phyloP scores from a whole-genome alignment of 2,113 vertebrate genomes.

The Sphyrna mokarran region DNA sequence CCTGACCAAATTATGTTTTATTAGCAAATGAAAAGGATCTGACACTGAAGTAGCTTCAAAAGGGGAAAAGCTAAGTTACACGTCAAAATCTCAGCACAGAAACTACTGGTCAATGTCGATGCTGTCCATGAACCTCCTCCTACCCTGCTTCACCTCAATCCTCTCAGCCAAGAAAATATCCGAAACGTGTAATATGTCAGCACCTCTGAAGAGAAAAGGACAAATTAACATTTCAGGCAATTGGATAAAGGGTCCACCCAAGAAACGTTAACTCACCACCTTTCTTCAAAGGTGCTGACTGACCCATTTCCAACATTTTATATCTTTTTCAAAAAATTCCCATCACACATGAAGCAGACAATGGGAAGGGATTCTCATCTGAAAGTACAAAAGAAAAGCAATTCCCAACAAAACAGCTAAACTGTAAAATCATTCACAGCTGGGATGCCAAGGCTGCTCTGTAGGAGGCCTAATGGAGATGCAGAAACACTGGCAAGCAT shows the following conservation, averaged over 20 bases:
- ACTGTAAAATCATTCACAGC: not conserved
- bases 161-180: not conserved
- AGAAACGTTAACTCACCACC: not conserved
- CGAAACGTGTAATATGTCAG: not conserved
- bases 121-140: not conserved
- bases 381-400: not conserved
- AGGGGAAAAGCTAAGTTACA: not conserved
- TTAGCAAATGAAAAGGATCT: not conserved
- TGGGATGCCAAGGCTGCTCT: not conserved
- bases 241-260: not conserved
- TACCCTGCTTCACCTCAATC: not conserved
- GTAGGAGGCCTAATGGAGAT: not conserved
- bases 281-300: not conserved
- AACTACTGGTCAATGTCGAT: not conserved
- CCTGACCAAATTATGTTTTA: not conserved
- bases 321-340: not conserved
- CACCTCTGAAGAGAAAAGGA: not conserved
- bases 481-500: not conserved
- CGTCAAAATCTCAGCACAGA: not conserved
- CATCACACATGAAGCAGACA: not conserved
- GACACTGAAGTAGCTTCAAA: not conserved
- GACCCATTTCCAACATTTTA: not conserved
- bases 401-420: not conserved
- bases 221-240: not conserved
- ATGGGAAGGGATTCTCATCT: not conserved